Evolutionary conservation across 1,140 invertebrate species (phyloP).

Genomic region (Drosophila pectinifera): DNA sequence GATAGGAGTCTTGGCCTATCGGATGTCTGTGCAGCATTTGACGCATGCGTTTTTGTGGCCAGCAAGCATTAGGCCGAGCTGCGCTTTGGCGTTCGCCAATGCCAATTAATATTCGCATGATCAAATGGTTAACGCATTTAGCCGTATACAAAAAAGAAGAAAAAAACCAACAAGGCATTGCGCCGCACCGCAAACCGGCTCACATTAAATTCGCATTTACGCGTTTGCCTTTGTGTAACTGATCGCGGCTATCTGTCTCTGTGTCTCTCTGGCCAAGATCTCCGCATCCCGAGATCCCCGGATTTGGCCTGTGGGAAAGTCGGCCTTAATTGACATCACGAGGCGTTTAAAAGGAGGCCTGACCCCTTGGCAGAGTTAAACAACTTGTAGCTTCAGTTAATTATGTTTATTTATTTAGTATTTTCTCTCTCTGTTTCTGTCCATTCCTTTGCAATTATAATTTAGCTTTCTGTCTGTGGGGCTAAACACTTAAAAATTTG

Average conservation of each 20-base stretch:
- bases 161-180: conserved; percentile 74
- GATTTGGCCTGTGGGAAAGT: conserved; percentile 70
- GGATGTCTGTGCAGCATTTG: conserved; percentile 54
- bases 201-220: conserved; percentile 67
- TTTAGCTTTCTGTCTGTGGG: conserved; percentile 22
- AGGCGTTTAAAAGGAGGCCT: conserved; percentile 58
- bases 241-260: conserved; percentile 40
- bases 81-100: conserved; percentile 70
- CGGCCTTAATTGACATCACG: conserved; percentile 69
- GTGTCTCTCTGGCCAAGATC: conserved; percentile 6
- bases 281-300: background rate
- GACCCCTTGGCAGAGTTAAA: conserved; percentile 49
- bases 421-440: conserved; percentile 49
- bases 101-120: conserved; percentile 84
- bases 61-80: conserved; percentile 68
- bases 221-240: conserved; percentile 70
- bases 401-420: conserved; percentile 81
- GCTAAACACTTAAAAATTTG: conserved; percentile 56
- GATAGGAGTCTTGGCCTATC: conserved; percentile 35
- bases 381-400: conserved; percentile 62
- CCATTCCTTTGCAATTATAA: conserved; percentile 31
- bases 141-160: conserved; percentile 46
- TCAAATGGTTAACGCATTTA: conserved; percentile 84
- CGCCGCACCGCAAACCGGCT: conserved; percentile 62
- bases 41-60: conserved; percentile 66